phyloP scores from a whole-genome alignment of 2,797 vertebrate species.

The Xenopus petersii region DNA sequence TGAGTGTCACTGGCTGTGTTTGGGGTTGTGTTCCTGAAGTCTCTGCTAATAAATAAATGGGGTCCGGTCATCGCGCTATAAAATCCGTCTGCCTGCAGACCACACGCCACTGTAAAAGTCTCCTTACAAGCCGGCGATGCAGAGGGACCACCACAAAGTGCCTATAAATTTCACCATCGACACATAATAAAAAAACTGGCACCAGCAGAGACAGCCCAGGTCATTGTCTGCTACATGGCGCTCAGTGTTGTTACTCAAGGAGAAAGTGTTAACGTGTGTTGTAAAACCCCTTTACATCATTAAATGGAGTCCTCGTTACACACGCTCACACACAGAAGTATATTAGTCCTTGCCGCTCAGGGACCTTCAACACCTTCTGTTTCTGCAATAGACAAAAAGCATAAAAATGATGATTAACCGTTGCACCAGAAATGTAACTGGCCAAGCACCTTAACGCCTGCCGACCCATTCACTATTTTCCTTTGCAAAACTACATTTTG shows the following conservation, averaged over 20 bases:
- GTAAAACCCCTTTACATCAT: constrained; percentile 31
- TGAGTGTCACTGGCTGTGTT: no score
- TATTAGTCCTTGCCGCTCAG: constrained; percentile 12
- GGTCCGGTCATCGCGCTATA: constrained; percentile 10
- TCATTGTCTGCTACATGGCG: constrained; percentile 34
- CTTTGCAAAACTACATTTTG: no score
- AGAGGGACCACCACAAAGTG: constrained; percentile 31
- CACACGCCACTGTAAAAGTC: constrained; percentile 40
- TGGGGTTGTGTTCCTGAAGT: background rate
- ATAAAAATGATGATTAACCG: background rate
- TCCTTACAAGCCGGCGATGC: constrained; percentile 22
- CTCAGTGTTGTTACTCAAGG: constrained; percentile 32
- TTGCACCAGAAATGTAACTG: no score
- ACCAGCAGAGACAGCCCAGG: constrained; percentile 25
- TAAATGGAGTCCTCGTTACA: constrained; percentile 22
- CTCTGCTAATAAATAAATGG: constrained; percentile 2
- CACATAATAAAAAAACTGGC: constrained; percentile 42
- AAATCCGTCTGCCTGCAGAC: constrained; percentile 32
- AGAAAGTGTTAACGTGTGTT: constrained; percentile 35
- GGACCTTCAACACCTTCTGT: constrained; percentile 27
- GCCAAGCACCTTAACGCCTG: no score
- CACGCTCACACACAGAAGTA: constrained; percentile 33
- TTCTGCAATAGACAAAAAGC: background rate
- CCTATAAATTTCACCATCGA: constrained; percentile 41
- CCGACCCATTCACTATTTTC: no score